Percentiles rank a stretch among this genome's conserved stretches.
These are phyloP conservation scores for Oscheius sp. DNA, from an alignment of 2,888 invertebrate genomes.

Conservation along the genomic window DNA sequence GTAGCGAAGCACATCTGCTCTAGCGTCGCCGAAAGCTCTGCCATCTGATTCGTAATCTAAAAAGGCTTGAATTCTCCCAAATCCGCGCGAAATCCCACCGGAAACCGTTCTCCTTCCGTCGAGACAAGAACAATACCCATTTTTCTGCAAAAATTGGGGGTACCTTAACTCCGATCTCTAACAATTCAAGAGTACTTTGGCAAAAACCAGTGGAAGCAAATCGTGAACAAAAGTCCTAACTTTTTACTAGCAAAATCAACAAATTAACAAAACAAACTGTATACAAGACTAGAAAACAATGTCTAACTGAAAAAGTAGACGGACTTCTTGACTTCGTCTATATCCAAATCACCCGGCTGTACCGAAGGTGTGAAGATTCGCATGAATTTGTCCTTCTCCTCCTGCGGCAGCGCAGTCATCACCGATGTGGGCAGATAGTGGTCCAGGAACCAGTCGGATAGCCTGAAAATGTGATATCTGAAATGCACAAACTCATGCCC, in stretches of 20 bases:
- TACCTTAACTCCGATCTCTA: not conserved
- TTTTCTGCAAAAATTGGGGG: not conserved
- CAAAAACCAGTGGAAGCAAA: not conserved
- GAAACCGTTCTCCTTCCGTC: not conserved
- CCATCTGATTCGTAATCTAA: slow-evolving; percentile 28
- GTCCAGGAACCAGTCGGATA: slow-evolving; percentile 46
- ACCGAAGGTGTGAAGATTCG: slow-evolving; percentile 47
- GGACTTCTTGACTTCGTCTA: slow-evolving; percentile 75
- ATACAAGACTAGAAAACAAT: not conserved
- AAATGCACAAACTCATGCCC: too few species aligned
- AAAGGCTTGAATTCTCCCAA: not conserved
- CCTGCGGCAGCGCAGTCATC: slow-evolving; percentile 31
- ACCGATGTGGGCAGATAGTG: slow-evolving; percentile 45
- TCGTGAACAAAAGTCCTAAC: not conserved
- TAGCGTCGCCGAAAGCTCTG: slow-evolving; percentile 3
- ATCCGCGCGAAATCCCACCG: not conserved
- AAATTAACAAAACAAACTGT: slow-evolving; percentile 25
- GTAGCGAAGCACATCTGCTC: not conserved
- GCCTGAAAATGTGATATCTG: slow-evolving; percentile 34
- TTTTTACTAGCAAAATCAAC: slow-evolving; percentile 8
- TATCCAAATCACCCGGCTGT: slow-evolving; percentile 74
- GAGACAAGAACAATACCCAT: slow-evolving; percentile 12
- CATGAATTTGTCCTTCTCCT: slow-evolving; percentile 35
- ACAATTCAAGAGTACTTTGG: not conserved
- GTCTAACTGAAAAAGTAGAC: slow-evolving; percentile 77